Evolutionary conservation across 2,888 invertebrate genomes (phyloP).

Genomic region (Lucinisca nassula): DNA sequence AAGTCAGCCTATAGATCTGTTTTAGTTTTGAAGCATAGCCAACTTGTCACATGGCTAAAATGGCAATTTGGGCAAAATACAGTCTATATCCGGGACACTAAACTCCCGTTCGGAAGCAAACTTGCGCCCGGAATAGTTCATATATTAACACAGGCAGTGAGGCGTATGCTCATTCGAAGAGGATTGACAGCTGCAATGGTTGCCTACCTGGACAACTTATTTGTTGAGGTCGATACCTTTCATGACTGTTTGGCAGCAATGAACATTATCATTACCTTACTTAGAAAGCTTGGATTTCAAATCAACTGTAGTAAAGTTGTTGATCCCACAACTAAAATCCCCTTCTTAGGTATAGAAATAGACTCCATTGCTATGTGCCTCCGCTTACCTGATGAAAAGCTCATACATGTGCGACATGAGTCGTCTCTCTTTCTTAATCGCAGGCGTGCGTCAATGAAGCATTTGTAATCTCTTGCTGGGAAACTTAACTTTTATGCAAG

Average conservation of each 20-base stretch:
- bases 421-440: not conserved
- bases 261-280: not conserved
- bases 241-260: not conserved
- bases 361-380: not conserved
- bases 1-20: too few species aligned
- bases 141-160: too few species aligned
- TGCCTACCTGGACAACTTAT: conserved; percentile 35
- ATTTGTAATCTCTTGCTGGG: conserved; percentile 33
- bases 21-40: too few species aligned
- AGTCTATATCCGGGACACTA: too few species aligned
- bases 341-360: conserved; percentile 18
- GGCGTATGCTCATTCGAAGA: conserved; percentile 13
- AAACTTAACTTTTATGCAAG: conserved; percentile 37
- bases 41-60: too few species aligned
- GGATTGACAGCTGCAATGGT: conserved; percentile 18
- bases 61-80: too few species aligned
- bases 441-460: not conserved
- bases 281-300: conserved; percentile 27
- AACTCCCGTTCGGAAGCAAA: too few species aligned
- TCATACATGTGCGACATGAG: not conserved
- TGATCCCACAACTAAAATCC: not conserved
- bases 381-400: conserved; percentile 17
- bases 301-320: conserved; percentile 38
- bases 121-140: too few species aligned
- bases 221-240: conserved; percentile 13